phyloP scores from a whole-genome alignment of 2,113 vertebrate species.

The Plestiodon gilberti region DNA sequence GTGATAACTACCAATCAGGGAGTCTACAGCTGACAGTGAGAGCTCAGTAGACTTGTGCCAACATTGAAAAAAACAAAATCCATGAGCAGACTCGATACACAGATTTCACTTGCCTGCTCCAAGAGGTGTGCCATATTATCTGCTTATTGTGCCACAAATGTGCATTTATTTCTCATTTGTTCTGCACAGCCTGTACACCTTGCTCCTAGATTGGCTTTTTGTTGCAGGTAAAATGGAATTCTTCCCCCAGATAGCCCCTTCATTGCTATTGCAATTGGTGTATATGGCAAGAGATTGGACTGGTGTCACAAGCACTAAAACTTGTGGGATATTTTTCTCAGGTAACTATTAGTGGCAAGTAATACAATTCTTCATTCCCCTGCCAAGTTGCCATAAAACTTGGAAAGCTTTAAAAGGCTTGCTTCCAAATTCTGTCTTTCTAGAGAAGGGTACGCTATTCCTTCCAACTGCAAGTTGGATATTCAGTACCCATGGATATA shows the following conservation, averaged over 20 bases:
- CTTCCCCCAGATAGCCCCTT: neutral
- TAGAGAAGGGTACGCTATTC: too few relatives aligned
- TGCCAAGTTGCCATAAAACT: neutral
- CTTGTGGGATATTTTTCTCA: neutral
- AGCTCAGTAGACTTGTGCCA: rapidly evolving
- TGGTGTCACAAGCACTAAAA: neutral
- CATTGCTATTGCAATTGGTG: neutral
- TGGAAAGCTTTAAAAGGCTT: neutral
- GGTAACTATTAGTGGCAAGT: neutral
- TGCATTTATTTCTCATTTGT: neutral
- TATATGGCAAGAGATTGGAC: neutral
- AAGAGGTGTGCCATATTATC: neutral
- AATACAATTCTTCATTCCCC: neutral
- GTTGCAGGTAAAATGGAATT: neutral
- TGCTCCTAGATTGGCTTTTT: neutral
- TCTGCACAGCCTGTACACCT: neutral
- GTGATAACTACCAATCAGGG: neutral
- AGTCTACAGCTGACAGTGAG: neutral
- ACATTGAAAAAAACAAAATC: neutral
- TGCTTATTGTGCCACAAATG: neutral
- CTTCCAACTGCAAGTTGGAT: too few relatives aligned
- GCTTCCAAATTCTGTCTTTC: too few relatives aligned
- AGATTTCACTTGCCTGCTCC: neutral
- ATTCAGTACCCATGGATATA: too few relatives aligned
- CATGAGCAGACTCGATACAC: neutral